phyloP scores from a whole-genome alignment of 2,888 invertebrate species.

The Actias luna region DNA sequence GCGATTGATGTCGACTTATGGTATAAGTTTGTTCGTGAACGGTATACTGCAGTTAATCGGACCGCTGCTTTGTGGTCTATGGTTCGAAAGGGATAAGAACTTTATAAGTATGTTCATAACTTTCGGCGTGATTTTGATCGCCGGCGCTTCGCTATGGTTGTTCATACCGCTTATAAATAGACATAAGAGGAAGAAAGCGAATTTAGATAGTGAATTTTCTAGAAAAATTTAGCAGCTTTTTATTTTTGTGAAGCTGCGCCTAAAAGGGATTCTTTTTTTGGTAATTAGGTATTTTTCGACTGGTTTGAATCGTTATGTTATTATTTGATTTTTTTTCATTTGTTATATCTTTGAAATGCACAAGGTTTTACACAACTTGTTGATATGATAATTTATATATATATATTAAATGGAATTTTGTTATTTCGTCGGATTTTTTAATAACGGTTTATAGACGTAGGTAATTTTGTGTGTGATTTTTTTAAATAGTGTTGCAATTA shows the following conservation, averaged over 20 bases:
- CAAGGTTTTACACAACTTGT: not conserved
- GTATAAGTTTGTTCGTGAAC: conserved; percentile 92
- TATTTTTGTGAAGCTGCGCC: not conserved
- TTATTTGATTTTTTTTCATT: not conserved
- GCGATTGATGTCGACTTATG: conserved; percentile 91
- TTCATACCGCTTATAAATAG: conserved; percentile 87
- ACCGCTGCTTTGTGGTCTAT: conserved; percentile 89
- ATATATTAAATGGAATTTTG: not conserved
- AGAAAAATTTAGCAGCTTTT: conserved; percentile 4
- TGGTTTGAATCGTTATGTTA: no score
- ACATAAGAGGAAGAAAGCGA: conserved; percentile 47
- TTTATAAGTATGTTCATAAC: conserved; percentile 88
- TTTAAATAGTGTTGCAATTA: not conserved
- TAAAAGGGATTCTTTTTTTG: not conserved
- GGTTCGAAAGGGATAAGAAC: conserved; percentile 84
- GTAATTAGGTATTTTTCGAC: no score
- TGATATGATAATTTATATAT: not conserved
- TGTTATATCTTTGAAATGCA: not conserved
- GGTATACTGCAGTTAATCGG: conserved; percentile 90
- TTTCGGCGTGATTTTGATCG: conserved; percentile 87
- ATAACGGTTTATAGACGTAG: not conserved
- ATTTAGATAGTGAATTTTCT: not conserved
- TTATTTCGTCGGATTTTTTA: not conserved
- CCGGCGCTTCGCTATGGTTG: conserved; percentile 88
- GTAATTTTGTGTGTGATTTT: not conserved